These are phyloP conservation scores for Boloria selene DNA, from an alignment of 2,888 invertebrate genomes.

Conservation along the genomic window DNA sequence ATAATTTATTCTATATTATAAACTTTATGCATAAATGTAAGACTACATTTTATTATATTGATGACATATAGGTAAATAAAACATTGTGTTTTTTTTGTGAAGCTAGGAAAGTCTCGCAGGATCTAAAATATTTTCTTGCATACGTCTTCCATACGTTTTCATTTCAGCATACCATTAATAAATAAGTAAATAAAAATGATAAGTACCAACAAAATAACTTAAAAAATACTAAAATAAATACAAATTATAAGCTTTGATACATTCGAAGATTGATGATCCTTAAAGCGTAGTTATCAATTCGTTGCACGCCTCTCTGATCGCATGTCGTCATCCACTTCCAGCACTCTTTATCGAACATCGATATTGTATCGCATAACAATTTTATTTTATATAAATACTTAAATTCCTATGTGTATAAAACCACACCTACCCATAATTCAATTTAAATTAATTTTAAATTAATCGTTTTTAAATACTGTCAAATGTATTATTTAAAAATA, in stretches of 20 bases:
- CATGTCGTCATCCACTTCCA: slow-evolving; percentile 48
- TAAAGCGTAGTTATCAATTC: slow-evolving; percentile 42
- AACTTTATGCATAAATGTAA: too few relatives aligned
- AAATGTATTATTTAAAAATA: too few relatives aligned
- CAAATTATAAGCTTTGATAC: slow-evolving; percentile 15
- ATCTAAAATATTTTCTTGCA: too few relatives aligned
- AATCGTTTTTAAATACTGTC: neutral
- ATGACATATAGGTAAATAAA: too few relatives aligned
- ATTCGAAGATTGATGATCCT: slow-evolving; percentile 24
- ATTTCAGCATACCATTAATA: too few relatives aligned
- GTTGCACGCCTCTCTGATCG: slow-evolving; percentile 56
- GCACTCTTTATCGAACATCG: slow-evolving; percentile 32
- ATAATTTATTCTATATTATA: too few relatives aligned
- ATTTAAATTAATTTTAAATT: neutral
- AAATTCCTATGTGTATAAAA: slow-evolving; percentile 8
- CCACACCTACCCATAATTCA: neutral
- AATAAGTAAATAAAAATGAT: neutral
- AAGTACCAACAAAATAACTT: neutral
- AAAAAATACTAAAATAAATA: slow-evolving; percentile 13
- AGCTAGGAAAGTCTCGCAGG: too few relatives aligned
- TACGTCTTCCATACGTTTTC: too few relatives aligned
- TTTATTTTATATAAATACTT: slow-evolving; percentile 17
- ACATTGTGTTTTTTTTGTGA: too few relatives aligned
- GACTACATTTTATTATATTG: too few relatives aligned
- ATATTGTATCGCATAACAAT: slow-evolving; percentile 20